These are phyloP conservation scores for Geophilus truncorum DNA, from an alignment of 2,888 invertebrate species.

Conservation along the genomic window DNA sequence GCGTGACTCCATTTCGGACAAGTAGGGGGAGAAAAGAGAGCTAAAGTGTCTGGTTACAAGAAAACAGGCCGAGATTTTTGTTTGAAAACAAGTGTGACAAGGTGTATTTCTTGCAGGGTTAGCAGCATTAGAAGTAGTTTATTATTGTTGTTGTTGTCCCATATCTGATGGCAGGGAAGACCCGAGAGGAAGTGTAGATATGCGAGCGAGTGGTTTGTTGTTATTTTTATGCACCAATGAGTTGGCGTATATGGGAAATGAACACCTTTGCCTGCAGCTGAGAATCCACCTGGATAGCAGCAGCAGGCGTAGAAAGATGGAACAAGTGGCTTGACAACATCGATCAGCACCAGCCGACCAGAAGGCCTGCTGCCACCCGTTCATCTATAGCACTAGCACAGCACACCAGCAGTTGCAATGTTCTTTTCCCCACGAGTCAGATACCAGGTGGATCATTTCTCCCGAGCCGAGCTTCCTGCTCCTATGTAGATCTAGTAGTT, in stretches of 20 bases:
- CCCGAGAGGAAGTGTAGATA: neutral
- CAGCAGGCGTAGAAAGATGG: constrained; percentile 20
- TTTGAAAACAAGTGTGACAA: neutral
- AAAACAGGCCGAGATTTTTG: neutral
- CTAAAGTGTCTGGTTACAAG: neutral
- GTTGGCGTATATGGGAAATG: neutral
- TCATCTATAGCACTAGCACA: neutral
- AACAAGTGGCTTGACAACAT: constrained; percentile 33
- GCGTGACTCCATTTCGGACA: no score
- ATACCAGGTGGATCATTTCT: constrained; percentile 36
- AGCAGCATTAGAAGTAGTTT: neutral
- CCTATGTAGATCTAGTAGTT: neutral
- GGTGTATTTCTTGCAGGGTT: neutral
- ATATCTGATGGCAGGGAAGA: neutral
- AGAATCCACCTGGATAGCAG: constrained; percentile 19
- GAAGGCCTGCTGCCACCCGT: constrained; percentile 16
- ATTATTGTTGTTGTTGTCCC: neutral
- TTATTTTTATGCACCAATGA: constrained; percentile 5
- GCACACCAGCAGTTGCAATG: constrained; percentile 29
- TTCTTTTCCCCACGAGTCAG: constrained; percentile 34
- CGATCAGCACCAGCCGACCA: constrained; percentile 30
- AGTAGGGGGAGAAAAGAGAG: neutral
- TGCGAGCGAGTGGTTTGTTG: neutral
- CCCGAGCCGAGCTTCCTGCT: constrained; percentile 25
- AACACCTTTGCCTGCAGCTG: neutral